These are phyloP conservation scores for Andricus quercusramuli DNA, from an alignment of 2,888 invertebrate genomes.

Conservation along the genomic window DNA sequence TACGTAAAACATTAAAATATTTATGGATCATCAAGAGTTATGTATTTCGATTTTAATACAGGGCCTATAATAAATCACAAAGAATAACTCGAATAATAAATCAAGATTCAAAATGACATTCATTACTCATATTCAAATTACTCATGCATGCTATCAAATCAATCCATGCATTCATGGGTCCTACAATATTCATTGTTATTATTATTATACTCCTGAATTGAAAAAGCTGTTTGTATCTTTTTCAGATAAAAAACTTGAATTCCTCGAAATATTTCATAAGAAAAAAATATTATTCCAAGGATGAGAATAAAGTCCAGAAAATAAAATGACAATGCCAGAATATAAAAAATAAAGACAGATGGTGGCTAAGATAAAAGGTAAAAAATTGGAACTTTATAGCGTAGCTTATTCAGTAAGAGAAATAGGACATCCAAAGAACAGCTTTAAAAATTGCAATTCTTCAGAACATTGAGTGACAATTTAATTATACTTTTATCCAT, in stretches of 20 bases:
- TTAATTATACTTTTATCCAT: slow-evolving; percentile 15
- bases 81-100: background rate
- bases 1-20: background rate
- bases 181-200: too few relatives aligned
- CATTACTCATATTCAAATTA: background rate
- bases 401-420: background rate
- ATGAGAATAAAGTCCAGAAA: background rate
- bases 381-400: background rate
- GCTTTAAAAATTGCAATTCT: background rate
- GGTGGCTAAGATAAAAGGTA: background rate
- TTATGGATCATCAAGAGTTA: background rate
- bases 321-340: background rate
- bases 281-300: background rate
- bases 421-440: too few relatives aligned
- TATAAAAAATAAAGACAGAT: background rate
- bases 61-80: background rate
- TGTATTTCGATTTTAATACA: background rate
- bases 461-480: slow-evolving; percentile 17
- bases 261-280: too few relatives aligned
- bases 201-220: too few relatives aligned
- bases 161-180: too few relatives aligned
- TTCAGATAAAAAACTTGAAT: too few relatives aligned
- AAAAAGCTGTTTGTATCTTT: background rate
- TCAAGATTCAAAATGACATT: background rate
- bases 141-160: too few relatives aligned